Evolutionary conservation across 2,113 vertebrate genomes (phyloP).

Genomic region (Octodon degus): DNA sequence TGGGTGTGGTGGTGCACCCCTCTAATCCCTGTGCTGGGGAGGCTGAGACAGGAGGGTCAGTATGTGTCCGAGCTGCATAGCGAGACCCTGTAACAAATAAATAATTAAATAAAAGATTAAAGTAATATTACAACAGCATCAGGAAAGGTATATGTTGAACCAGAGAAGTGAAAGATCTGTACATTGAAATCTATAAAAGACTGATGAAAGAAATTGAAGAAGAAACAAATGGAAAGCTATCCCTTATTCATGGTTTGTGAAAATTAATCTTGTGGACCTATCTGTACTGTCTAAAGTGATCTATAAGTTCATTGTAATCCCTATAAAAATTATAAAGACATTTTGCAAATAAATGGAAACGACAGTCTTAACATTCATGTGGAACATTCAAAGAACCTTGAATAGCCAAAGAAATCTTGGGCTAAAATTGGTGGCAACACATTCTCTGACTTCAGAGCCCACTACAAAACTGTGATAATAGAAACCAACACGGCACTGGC

Average conservation of each 20-base stretch:
- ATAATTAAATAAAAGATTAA: no score
- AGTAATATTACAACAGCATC: not conserved
- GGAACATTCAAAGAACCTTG: not conserved
- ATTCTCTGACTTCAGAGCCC: not conserved
- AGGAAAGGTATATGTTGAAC: not conserved
- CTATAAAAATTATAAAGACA: not conserved
- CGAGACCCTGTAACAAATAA: no score
- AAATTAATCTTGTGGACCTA: not conserved
- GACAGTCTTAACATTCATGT: not conserved
- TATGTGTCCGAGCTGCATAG: no score
- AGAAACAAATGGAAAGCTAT: not conserved
- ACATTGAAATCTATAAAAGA: not conserved
- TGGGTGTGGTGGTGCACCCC: no score
- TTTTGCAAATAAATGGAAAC: not conserved
- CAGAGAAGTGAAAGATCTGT: not conserved
- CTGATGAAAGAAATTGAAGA: not conserved
- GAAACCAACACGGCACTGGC: not conserved
- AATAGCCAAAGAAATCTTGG: not conserved
- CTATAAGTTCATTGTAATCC: not conserved
- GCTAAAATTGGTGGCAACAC: not conserved
- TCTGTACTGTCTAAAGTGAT: not conserved
- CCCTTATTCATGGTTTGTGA: not conserved
- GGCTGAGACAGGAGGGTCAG: no score
- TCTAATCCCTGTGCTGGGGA: no score
- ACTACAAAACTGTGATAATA: not conserved